A percentile compares a stretch with the other conserved stretches of the same genome.
These are phyloP conservation scores for Drosophila testacea DNA, from an alignment of 2,888 invertebrate genomes.

Conservation along the genomic window DNA sequence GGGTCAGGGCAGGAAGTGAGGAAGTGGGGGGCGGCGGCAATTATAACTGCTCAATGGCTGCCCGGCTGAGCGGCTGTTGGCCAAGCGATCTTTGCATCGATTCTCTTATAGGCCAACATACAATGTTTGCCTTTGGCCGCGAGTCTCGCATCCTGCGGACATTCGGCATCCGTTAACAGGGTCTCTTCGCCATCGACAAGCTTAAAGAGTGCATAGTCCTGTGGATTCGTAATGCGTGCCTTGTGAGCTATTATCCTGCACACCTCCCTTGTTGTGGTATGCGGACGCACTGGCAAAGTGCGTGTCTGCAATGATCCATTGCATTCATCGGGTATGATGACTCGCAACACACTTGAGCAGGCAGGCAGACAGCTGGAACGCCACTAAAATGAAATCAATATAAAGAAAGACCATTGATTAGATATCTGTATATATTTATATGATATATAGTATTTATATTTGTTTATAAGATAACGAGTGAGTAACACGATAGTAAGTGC, in stretches of 20 bases:
- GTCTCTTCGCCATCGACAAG: slow-evolving; percentile 97
- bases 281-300: slow-evolving; percentile 96
- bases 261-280: slow-evolving; percentile 96
- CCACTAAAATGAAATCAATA: slow-evolving; percentile 81
- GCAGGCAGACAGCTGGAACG: slow-evolving; percentile 86
- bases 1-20: too few relatives aligned
- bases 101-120: slow-evolving; percentile 97
- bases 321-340: slow-evolving; percentile 97
- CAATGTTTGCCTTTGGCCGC: slow-evolving; percentile 92
- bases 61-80: slow-evolving; percentile 86
- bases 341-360: slow-evolving; percentile 92
- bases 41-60: slow-evolving; percentile 21
- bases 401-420: slow-evolving; percentile 3
- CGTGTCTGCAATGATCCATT: slow-evolving; percentile 96
- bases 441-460: not conserved
- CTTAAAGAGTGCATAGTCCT: slow-evolving; percentile 97
- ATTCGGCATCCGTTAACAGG: slow-evolving; percentile 94
- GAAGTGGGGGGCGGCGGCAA: not conserved
- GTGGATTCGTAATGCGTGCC: slow-evolving; percentile 97
- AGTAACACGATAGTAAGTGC: too few relatives aligned
- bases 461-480: not conserved
- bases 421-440: not conserved
- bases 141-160: slow-evolving; percentile 94
- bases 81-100: slow-evolving; percentile 99
- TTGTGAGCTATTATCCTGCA: slow-evolving; percentile 98